Evolutionary conservation across 2,113 vertebrate species (phyloP), one percentile per base, ranked within the genome.

Genomic region (Vidua chalybeata): DNA sequence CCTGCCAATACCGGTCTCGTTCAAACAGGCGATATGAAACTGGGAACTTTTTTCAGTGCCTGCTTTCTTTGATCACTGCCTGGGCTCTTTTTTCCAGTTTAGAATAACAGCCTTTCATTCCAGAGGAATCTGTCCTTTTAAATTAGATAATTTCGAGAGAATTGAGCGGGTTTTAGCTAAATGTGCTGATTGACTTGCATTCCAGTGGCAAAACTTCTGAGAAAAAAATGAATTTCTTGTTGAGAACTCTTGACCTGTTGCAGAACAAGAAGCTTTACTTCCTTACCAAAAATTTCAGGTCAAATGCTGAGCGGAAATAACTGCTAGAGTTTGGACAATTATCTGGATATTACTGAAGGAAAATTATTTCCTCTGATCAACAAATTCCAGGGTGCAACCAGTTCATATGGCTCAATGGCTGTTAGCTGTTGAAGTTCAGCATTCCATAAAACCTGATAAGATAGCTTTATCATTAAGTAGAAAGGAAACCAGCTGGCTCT

Each of bases 1-100:
- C 13, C 8, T 59, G 20, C 43, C 48, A 21, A 7, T 30, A 10
- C 46, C 26, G 10, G 20, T 30, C 24, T 80, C 35, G 9, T 84
- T 51, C 4, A 69, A 43, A 4, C 12, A n/a, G 15, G 2, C 0
- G 0, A 19, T 54, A 9, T 68, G 45, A 45, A 48, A 61, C 49
- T 6, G 37, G 10, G 55, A 49, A 24, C 8, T 5, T 51, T 9
- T 43, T 74, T 51, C 35, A 26, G 13, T 19, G 18, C 16, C 4
- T 45, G 28, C 17, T 59, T 55, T 43, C 41, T 87, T 78, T 43
- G 35, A 31, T 85, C 11, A 13, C 17, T 48, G 11, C 28, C 54
- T 81, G 59, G 30, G 22, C 66, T 23, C 10, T 33, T 67, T 84
- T 84, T 30, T 27, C 31, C 39, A 23, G 10, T 51, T 61, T 61